Evolutionary conservation across 2,113 vertebrate genomes (phyloP).

Genomic region (Corythornis madagascariensis): DNA sequence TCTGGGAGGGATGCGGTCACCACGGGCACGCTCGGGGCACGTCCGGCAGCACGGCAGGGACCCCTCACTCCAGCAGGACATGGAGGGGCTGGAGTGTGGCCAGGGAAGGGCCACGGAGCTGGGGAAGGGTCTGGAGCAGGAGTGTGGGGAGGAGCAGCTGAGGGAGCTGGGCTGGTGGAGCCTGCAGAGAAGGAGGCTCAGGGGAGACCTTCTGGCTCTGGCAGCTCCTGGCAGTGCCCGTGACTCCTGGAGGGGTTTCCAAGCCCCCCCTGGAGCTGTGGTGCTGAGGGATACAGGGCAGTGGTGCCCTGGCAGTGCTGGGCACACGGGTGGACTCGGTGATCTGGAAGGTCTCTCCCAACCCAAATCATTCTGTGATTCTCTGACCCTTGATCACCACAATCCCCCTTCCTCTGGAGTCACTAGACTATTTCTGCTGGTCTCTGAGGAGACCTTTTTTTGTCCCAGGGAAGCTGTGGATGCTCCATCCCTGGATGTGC

Average conservation of each 20-base stretch:
- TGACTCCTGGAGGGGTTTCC: background rate
- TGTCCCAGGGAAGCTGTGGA: no score
- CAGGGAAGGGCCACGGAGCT: no score
- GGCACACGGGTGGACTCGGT: accelerated
- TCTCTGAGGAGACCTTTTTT: no score
- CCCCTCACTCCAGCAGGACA: accelerated
- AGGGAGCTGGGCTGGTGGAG: background rate
- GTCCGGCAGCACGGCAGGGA: background rate
- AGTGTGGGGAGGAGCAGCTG: background rate
- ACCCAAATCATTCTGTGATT: no score
- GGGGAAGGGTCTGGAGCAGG: background rate
- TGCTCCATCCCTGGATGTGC: no score
- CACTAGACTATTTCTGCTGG: no score
- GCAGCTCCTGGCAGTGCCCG: background rate
- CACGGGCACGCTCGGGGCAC: background rate
- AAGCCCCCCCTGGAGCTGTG: background rate
- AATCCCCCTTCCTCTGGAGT: background rate
- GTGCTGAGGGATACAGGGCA: background rate
- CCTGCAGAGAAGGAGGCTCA: background rate
- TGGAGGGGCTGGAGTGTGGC: no score
- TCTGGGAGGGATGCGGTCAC: background rate
- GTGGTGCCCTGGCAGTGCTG: background rate
- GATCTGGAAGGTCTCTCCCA: background rate
- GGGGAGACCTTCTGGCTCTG: background rate
- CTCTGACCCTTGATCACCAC: background rate